Percentiles rank a stretch among this genome's conserved stretches.
These are phyloP conservation scores for Pentalonia nigronervosa DNA, from an alignment of 1,140 invertebrate species.

Conservation along the genomic window DNA sequence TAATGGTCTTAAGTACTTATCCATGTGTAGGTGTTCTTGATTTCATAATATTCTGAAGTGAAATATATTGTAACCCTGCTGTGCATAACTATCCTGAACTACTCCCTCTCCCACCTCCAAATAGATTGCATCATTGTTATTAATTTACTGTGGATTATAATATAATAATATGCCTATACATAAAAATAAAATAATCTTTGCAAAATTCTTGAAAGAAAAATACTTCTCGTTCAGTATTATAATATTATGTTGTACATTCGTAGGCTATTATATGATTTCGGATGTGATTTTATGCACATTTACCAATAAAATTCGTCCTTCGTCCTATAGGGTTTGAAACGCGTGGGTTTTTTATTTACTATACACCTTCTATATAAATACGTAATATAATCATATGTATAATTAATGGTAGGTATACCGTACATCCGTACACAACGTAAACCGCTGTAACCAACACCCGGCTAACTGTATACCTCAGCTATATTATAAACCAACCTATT, in stretches of 20 bases:
- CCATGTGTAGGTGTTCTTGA: background rate
- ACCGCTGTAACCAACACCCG: background rate
- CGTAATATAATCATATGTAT: background rate
- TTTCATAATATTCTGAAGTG: background rate
- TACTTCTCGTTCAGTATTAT: background rate
- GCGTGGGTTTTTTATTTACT: background rate
- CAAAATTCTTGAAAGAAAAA: background rate
- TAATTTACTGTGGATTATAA: background rate
- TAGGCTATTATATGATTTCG: background rate
- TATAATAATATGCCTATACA: too few relatives aligned
- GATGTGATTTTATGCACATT: background rate
- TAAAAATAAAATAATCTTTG: background rate
- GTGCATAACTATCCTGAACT: background rate
- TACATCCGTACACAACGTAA: background rate
- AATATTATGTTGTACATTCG: background rate
- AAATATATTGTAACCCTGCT: background rate
- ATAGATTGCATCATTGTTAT: background rate
- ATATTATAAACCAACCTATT: background rate
- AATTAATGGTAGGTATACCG: too few relatives aligned
- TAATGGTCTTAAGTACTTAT: background rate
- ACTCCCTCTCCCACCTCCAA: fast-evolving
- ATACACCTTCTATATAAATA: background rate
- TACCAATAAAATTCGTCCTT: background rate
- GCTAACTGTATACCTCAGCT: background rate
- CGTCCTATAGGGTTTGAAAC: background rate